Percentiles rank a stretch among this genome's conserved stretches.
Evolutionary conservation across 1,140 invertebrate species (phyloP).

Genomic region (Argopecten irradians): DNA sequence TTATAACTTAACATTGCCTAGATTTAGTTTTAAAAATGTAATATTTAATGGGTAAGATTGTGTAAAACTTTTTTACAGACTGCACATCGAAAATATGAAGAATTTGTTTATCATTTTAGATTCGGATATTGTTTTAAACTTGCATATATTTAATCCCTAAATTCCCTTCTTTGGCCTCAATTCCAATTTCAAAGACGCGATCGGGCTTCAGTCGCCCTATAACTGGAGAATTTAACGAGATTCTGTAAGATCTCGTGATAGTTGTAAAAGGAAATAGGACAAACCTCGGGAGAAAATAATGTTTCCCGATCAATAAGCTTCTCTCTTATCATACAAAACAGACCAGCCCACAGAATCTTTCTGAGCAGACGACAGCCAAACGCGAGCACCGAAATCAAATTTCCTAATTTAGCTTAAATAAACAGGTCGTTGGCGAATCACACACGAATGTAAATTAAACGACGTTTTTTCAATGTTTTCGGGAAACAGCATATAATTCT

Average conservation of each 20-base stretch:
- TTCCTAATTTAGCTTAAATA: constrained; percentile 41
- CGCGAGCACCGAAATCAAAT: constrained; percentile 42
- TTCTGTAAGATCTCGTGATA: constrained; percentile 19
- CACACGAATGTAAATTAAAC: constrained; percentile 36
- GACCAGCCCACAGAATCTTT: background rate
- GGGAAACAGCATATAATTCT: background rate
- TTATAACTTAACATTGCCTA: too few relatives aligned
- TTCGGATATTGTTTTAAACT: background rate
- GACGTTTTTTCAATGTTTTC: constrained; percentile 10
- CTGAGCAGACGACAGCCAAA: constrained; percentile 31
- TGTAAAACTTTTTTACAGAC: too few relatives aligned
- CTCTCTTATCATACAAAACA: constrained; percentile 20
- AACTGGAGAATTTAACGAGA: background rate
- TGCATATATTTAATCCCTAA: background rate
- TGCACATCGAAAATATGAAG: background rate
- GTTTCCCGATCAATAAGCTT: background rate
- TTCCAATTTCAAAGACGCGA: constrained; percentile 3
- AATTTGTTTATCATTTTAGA: background rate
- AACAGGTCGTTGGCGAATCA: constrained; percentile 28
- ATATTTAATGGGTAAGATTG: too few relatives aligned
- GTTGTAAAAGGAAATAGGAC: constrained; percentile 42
- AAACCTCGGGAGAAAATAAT: constrained; percentile 30
- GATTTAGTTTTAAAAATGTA: too few relatives aligned
- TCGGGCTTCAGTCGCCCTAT: background rate
- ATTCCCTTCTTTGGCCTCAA: background rate